Evolutionary conservation across 2,113 vertebrate species (phyloP).

Genomic region (Chaetodon trifascialis): DNA sequence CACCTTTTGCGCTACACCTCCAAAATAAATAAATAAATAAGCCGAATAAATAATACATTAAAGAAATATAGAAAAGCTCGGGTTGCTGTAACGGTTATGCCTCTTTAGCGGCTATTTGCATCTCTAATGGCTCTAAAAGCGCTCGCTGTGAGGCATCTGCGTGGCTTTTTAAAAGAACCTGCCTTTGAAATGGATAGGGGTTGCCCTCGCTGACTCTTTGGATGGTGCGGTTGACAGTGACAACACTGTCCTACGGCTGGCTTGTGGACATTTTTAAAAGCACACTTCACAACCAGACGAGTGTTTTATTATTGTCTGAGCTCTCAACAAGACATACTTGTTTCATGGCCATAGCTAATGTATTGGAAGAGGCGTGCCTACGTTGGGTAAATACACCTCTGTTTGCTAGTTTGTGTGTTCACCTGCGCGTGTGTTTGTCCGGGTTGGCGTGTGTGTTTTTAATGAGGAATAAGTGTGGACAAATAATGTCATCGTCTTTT

Average conservation of each 20-base stretch:
- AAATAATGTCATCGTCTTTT: constrained; percentile 63
- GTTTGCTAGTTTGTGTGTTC: constrained; percentile 70
- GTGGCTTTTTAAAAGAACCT: constrained; percentile 19
- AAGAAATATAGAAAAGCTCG: neutral
- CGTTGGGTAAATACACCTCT: constrained; percentile 53
- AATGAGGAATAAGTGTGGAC: constrained; percentile 50
- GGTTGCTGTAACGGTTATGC: constrained; percentile 1
- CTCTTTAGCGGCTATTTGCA: constrained; percentile 58
- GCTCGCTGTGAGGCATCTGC: constrained; percentile 43
- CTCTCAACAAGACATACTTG: constrained; percentile 65
- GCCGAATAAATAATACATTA: too few relatives aligned
- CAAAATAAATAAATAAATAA: neutral
- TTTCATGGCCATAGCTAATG: constrained; percentile 44
- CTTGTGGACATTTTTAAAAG: constrained; percentile 42
- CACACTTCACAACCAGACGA: constrained; percentile 12
- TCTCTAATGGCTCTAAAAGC: constrained; percentile 55
- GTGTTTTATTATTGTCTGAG: constrained; percentile 20
- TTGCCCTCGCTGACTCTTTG: constrained; percentile 49
- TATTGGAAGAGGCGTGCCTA: constrained; percentile 35
- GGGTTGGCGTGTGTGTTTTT: constrained; percentile 14
- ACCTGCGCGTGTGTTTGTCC: constrained; percentile 72
- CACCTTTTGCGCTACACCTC: constrained; percentile 53
- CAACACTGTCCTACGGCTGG: constrained; percentile 36
- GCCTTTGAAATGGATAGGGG: constrained; percentile 57
- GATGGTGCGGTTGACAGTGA: constrained; percentile 55